Evolutionary conservation across 1,140 invertebrate genomes (phyloP).

Genomic region (Neodiprion lecontei): DNA sequence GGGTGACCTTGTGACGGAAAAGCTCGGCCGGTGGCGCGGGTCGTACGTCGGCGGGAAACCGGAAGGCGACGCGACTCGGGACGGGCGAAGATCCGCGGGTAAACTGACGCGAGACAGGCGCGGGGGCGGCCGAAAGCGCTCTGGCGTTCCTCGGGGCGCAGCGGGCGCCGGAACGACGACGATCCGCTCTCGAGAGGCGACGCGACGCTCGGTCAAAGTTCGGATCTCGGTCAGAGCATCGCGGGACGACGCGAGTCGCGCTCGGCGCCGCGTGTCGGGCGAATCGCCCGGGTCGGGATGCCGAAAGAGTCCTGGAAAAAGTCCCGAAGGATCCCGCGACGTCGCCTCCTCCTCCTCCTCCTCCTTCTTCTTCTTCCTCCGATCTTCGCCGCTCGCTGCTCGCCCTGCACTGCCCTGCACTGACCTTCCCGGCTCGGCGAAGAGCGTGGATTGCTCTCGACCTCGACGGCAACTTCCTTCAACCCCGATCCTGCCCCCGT

Average conservation of each 20-base stretch:
- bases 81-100: background rate
- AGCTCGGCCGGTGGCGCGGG: background rate
- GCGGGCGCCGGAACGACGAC: background rate
- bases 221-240: slow-evolving; percentile 9
- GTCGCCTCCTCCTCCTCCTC: background rate
- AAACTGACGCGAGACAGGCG: background rate
- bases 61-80: background rate
- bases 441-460: too few relatives aligned
- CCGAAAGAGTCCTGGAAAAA: background rate
- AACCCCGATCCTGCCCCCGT: too few relatives aligned
- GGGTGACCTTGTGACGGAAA: background rate
- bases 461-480: too few relatives aligned
- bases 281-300: background rate
- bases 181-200: background rate
- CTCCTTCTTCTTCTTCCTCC: too few relatives aligned
- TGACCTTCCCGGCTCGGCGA: too few relatives aligned
- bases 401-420: too few relatives aligned
- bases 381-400: too few relatives aligned
- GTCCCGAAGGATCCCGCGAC: background rate
- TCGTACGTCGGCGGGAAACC: background rate
- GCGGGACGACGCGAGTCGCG: background rate
- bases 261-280: background rate
- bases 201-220: background rate
- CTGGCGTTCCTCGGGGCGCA: background rate
- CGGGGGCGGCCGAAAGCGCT: background rate